Evolutionary conservation across 1,140 invertebrate species (phyloP).

Genomic region (Saccostrea cuccullata): DNA sequence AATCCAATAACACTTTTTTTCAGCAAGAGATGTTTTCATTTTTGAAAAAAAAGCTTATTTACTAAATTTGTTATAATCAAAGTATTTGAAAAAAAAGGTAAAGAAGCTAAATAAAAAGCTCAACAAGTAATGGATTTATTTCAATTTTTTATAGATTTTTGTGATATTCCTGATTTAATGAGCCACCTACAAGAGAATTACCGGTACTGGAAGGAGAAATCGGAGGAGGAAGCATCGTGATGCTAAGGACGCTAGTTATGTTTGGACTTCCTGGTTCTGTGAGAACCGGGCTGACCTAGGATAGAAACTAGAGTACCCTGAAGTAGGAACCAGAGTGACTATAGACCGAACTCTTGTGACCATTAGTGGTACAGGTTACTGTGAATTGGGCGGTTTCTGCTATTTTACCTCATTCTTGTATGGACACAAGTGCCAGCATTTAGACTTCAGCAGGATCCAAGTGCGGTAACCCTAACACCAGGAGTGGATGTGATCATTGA

Average conservation of each 20-base stretch:
- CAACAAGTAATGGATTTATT: background rate
- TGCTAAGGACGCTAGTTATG: background rate
- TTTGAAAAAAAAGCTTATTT: no score
- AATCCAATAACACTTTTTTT: no score
- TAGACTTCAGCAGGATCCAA: background rate
- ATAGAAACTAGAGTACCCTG: background rate
- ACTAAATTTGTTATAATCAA: no score
- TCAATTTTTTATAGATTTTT: constrained; percentile 85
- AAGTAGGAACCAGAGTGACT: constrained; percentile 4
- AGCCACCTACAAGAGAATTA: constrained; percentile 91
- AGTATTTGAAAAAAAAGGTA: no score
- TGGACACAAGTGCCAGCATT: constrained; percentile 29
- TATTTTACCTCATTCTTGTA: constrained; percentile 29
- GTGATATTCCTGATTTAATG: constrained; percentile 94
- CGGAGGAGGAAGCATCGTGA: constrained; percentile 61
- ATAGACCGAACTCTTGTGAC: background rate
- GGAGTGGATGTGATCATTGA: background rate
- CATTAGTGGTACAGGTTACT: background rate
- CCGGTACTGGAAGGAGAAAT: constrained; percentile 90
- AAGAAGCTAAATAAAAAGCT: background rate
- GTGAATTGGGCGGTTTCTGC: background rate
- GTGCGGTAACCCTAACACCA: background rate
- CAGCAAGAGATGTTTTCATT: no score
- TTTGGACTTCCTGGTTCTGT: background rate
- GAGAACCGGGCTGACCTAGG: background rate